Percentiles rank a stretch among this genome's conserved stretches.
phyloP scores from a whole-genome alignment of 1,140 invertebrate species.

The Panagrolaimus sp. region DNA sequence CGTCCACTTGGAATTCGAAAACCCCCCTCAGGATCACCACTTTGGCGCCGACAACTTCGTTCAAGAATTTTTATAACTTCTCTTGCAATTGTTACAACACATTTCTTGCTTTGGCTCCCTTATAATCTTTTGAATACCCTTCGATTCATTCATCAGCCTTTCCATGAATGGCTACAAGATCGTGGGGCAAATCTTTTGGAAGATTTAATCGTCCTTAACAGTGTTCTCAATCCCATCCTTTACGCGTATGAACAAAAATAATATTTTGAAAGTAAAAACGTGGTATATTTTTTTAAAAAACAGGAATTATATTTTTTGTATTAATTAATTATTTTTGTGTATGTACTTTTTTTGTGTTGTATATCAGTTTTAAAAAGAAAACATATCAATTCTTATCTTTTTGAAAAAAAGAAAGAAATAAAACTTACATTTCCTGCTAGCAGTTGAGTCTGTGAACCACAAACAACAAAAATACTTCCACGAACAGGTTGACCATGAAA shows the following conservation, averaged over 20 bases:
- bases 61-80: conserved; percentile 48
- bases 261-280: no score
- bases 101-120: conserved; percentile 49
- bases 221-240: conserved; percentile 45
- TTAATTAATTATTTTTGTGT: no score
- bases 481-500: not conserved
- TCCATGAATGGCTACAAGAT: conserved; percentile 27
- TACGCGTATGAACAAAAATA: conserved; percentile 33
- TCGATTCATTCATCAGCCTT: conserved; percentile 38
- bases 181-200: conserved; percentile 39
- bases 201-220: conserved; percentile 49
- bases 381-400: not conserved
- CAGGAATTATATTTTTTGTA: no score
- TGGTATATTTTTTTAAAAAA: no score
- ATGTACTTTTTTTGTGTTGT: no score
- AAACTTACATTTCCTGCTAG: not conserved
- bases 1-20: not conserved
- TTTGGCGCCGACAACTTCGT: conserved; percentile 46
- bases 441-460: not conserved
- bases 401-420: no score
- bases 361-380: no score
- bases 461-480: not conserved
- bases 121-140: conserved; percentile 47
- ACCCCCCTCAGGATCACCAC: conserved; percentile 21
- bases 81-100: conserved; percentile 37